Evolutionary conservation across 2,888 invertebrate genomes (phyloP).

Genomic region (Crioceris asparagi): DNA sequence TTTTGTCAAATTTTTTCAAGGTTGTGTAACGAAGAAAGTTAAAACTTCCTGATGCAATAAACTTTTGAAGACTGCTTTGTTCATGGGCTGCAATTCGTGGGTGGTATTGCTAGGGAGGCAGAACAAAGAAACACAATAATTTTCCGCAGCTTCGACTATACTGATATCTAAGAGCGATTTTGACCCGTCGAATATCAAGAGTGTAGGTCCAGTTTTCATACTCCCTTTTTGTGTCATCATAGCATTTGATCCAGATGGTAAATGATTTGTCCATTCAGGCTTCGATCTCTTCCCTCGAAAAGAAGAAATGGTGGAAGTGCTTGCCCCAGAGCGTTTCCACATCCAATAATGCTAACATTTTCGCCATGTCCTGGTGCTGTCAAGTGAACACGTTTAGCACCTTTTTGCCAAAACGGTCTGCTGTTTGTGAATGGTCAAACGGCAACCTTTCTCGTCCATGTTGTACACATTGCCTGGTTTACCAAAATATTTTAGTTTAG

Average conservation of each 20-base stretch:
- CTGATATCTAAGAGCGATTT: constrained; percentile 20
- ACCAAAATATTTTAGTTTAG: constrained; percentile 1
- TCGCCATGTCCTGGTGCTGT: constrained; percentile 18
- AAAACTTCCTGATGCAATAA: constrained; percentile 4
- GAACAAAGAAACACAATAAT: constrained; percentile 9
- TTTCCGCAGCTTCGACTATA: constrained; percentile 25
- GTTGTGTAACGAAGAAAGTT: constrained; percentile 6
- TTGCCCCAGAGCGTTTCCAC: constrained; percentile 5
- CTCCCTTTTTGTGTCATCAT: constrained; percentile 18
- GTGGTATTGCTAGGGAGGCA: constrained; percentile 2
- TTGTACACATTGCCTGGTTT: constrained; percentile 23
- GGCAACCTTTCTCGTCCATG: constrained; percentile 24
- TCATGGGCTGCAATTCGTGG: constrained; percentile 8
- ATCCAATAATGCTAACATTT: constrained; percentile 20
- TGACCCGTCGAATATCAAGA: constrained; percentile 24
- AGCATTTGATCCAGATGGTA: constrained; percentile 18
- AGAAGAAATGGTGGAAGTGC: constrained; percentile 26
- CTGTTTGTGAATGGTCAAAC: constrained; percentile 20
- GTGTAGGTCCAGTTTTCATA: constrained; percentile 21
- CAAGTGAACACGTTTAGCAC: constrained; percentile 23
- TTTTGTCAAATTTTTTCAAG: constrained; percentile 24
- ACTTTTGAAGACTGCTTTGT: constrained; percentile 8
- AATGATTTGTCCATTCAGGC: constrained; percentile 16
- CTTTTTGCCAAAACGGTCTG: constrained; percentile 21
- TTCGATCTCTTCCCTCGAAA: constrained; percentile 21